These are phyloP conservation scores for Sinocyclocheilus anophthalmus DNA, from an alignment of 2,113 vertebrate genomes.

Conservation along the genomic window DNA sequence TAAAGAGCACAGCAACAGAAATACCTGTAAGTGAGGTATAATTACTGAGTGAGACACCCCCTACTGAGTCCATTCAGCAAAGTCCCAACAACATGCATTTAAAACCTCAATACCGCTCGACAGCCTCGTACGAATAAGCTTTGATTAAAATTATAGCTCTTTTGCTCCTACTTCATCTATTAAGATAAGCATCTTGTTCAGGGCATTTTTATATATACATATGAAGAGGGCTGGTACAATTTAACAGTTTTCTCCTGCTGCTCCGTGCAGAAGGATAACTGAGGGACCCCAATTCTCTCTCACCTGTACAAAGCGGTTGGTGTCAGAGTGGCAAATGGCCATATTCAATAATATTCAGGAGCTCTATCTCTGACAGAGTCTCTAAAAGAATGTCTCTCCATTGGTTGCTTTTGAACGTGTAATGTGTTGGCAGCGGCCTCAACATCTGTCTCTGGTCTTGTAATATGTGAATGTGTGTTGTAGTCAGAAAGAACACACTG, in stretches of 20 bases:
- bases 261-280: slow-evolving; percentile 66
- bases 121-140: slow-evolving; percentile 65
- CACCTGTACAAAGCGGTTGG: slow-evolving; percentile 66
- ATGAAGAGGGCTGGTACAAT: slow-evolving; percentile 67
- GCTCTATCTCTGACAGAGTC: slow-evolving; percentile 48
- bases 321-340: slow-evolving; percentile 51
- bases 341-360: slow-evolving; percentile 34
- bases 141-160: slow-evolving; percentile 80
- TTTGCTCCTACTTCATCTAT: slow-evolving; percentile 76
- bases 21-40: slow-evolving; percentile 82
- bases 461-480: not conserved
- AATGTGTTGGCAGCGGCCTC: slow-evolving; percentile 5
- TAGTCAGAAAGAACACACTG: not conserved
- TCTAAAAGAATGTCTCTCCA: slow-evolving; percentile 41
- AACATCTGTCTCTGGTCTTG: not conserved
- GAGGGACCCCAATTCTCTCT: slow-evolving; percentile 58
- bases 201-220: slow-evolving; percentile 70
- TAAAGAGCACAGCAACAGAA: slow-evolving; percentile 77
- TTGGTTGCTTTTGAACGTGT: slow-evolving; percentile 42
- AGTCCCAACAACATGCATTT: slow-evolving; percentile 74
- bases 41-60: slow-evolving; percentile 73
- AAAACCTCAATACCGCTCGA: slow-evolving; percentile 72
- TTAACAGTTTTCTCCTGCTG: slow-evolving; percentile 71
- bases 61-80: slow-evolving; percentile 69
- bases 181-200: slow-evolving; percentile 74